These are phyloP conservation scores for Xylocopa sonorina DNA, from an alignment of 1,140 invertebrate genomes.

Conservation along the genomic window DNA sequence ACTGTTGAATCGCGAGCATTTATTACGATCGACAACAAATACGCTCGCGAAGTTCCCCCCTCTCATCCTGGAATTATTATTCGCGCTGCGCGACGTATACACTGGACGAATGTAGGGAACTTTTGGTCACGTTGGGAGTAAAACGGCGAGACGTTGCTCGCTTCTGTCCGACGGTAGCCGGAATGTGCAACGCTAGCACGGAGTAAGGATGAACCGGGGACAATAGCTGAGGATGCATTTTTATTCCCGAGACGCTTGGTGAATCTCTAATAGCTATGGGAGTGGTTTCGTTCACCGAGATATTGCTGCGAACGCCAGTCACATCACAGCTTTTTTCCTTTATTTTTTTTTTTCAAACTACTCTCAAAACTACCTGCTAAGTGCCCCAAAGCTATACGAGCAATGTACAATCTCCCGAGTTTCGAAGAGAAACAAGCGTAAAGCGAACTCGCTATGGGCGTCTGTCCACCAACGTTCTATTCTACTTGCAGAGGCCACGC, in stretches of 20 bases:
- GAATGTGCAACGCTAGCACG: conserved; percentile 57
- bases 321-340: neutral
- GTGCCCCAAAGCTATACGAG: no score
- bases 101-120: no score
- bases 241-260: conserved; percentile 63
- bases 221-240: conserved; percentile 72
- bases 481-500: no score
- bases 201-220: conserved; percentile 56
- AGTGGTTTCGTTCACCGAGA: conserved; percentile 57
- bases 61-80: no score
- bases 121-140: neutral
- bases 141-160: neutral
- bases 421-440: no score
- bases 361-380: conserved; percentile 6
- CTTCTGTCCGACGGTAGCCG: conserved; percentile 17
- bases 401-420: no score
- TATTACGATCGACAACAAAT: neutral
- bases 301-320: neutral
- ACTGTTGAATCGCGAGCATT: neutral
- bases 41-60: neutral
- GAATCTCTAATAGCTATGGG: conserved; percentile 69
- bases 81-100: no score
- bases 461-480: no score
- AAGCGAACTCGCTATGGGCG: no score
- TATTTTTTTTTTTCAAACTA: conserved; percentile 4